These are phyloP conservation scores for Palythoa grandiflora DNA, from an alignment of 92 coral and sea anemone species.

Conservation along the genomic window DNA sequence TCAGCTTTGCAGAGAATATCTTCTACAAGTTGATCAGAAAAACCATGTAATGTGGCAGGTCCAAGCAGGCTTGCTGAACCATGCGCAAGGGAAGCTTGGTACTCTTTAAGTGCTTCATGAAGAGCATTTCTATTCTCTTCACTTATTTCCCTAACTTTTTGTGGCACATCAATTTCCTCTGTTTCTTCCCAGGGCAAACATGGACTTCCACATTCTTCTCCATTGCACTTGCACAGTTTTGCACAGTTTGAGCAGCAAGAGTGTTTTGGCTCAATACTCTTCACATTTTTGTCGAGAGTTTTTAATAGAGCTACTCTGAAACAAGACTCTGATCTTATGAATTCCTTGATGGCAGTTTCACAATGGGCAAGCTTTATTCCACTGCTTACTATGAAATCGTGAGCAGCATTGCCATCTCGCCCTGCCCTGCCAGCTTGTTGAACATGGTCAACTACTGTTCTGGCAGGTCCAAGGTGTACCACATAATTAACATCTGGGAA, in stretches of 20 bases:
- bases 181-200: constrained; percentile 7
- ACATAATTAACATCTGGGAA: constrained; percentile 52
- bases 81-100: constrained; percentile 20
- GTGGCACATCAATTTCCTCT: not conserved
- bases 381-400: not conserved
- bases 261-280: constrained; percentile 14
- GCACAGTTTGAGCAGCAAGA: constrained; percentile 49
- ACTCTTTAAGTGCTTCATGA: constrained; percentile 42
- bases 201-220: not conserved
- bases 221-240: constrained; percentile 21
- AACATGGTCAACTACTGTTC: constrained; percentile 40
- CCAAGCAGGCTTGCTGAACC: constrained; percentile 45
- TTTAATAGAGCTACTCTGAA: constrained; percentile 36
- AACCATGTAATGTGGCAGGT: constrained; percentile 34
- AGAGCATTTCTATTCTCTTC: constrained; percentile 21
- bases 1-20: constrained; percentile 36
- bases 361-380: constrained; percentile 39
- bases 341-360: constrained; percentile 29
- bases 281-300: constrained; percentile 6
- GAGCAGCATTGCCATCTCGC: constrained; percentile 40
- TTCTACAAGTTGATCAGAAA: constrained; percentile 39
- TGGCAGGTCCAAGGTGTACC: constrained; percentile 44
- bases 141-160: constrained; percentile 2
- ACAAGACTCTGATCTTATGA: constrained; percentile 32
- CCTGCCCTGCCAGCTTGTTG: constrained; percentile 50